A percentile compares a stretch with the other conserved stretches of the same genome.
Evolutionary conservation across 1,140 invertebrate species (phyloP).

Genomic region (Physella acuta): DNA sequence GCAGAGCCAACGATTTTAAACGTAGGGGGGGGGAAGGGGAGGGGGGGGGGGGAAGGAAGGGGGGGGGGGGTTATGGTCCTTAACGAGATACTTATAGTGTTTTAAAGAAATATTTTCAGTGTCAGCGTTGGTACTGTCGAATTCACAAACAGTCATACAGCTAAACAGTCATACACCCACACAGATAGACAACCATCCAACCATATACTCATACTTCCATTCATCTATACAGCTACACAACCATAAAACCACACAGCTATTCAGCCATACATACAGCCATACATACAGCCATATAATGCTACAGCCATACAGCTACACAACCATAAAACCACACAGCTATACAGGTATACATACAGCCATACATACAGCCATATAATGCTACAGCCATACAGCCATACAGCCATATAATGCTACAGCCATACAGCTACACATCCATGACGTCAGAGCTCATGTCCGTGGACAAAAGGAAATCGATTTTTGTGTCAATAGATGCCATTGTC

Average conservation of each 20-base stretch:
- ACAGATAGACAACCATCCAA: not conserved
- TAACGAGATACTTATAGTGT: too few relatives aligned
- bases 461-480: too few relatives aligned
- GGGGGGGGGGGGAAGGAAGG: too few relatives aligned
- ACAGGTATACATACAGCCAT: constrained; percentile 6
- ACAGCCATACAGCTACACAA: not conserved
- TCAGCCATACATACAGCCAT: constrained; percentile 5
- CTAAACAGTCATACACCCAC: constrained; percentile 1
- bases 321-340: not conserved
- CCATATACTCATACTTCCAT: constrained; percentile 1
- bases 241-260: constrained; percentile 1
- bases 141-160: too few relatives aligned
- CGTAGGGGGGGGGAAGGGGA: too few relatives aligned
- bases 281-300: not conserved
- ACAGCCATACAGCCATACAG: not conserved
- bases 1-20: too few relatives aligned
- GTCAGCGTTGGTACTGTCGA: too few relatives aligned
- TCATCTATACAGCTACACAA: constrained; percentile 3
- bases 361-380: constrained; percentile 8
- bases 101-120: too few relatives aligned
- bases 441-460: too few relatives aligned
- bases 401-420: not conserved
- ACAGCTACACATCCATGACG: not conserved
- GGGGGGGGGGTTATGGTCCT: too few relatives aligned
- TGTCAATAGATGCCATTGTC: too few relatives aligned